Evolutionary conservation across 2,113 vertebrate genomes (phyloP).

Genomic region (Anarrhichthys ocellatus): DNA sequence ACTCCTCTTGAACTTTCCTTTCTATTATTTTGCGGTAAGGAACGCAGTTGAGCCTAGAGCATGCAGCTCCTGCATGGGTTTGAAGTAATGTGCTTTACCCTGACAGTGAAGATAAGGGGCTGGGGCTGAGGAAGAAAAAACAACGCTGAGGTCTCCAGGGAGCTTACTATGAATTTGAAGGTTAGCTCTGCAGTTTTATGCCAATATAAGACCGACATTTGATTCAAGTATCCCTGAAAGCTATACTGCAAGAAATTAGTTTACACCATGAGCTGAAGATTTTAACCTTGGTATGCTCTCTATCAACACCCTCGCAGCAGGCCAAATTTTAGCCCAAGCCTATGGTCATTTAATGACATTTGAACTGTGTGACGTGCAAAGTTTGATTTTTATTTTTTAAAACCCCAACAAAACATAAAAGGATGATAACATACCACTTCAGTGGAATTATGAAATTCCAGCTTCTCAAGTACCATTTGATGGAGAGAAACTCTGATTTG

Average conservation of each 20-base stretch:
- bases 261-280: constrained; percentile 52
- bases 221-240: constrained; percentile 65
- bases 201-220: constrained; percentile 46
- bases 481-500: not conserved
- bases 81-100: constrained; percentile 74
- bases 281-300: constrained; percentile 59
- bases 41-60: constrained; percentile 55
- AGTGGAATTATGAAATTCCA: not conserved
- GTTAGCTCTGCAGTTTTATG: constrained; percentile 65
- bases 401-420: constrained; percentile 25
- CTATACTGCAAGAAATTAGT: constrained; percentile 62
- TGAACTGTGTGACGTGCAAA: constrained; percentile 18
- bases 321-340: constrained; percentile 38
- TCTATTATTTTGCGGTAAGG: constrained; percentile 51
- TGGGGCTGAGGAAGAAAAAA: constrained; percentile 38
- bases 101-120: constrained; percentile 75
- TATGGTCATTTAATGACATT: constrained; percentile 40
- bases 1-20: constrained; percentile 66
- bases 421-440: not conserved
- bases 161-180: constrained; percentile 66
- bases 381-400: constrained; percentile 10
- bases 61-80: constrained; percentile 66
- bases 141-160: constrained; percentile 38
- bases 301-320: constrained; percentile 57
- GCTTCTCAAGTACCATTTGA: constrained; percentile 19